Percentiles rank a stretch among this genome's conserved stretches.
These are phyloP conservation scores for Phragmatobia fuliginosa DNA, from an alignment of 2,888 invertebrate species.

Conservation along the genomic window DNA sequence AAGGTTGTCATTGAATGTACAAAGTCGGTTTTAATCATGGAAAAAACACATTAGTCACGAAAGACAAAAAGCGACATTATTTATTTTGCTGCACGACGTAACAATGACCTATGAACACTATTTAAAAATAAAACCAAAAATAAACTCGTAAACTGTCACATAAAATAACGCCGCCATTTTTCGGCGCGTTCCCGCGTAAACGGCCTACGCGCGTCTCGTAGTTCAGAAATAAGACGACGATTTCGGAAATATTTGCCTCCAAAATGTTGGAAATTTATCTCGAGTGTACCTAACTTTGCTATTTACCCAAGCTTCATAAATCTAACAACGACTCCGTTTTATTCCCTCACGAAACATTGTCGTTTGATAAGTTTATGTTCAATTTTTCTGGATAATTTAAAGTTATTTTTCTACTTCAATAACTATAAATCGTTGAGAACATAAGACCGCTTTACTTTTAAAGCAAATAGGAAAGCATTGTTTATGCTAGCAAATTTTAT, in stretches of 20 bases:
- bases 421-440: background rate
- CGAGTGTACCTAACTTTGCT: slow-evolving; percentile 35
- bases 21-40: background rate
- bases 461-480: background rate
- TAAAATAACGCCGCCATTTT: slow-evolving; percentile 41
- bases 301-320: slow-evolving; percentile 38
- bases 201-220: slow-evolving; percentile 37
- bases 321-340: slow-evolving; percentile 31
- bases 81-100: too few species aligned
- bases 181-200: slow-evolving; percentile 40
- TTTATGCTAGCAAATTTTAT: background rate
- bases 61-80: too few species aligned
- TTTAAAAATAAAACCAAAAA: slow-evolving; percentile 19
- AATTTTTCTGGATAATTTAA: slow-evolving; percentile 6
- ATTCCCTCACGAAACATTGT: slow-evolving; percentile 36
- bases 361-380: slow-evolving; percentile 31
- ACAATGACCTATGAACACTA: too few species aligned
- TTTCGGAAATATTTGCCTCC: slow-evolving; percentile 44
- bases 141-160: too few species aligned
- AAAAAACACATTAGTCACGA: background rate
- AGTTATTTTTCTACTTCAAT: background rate
- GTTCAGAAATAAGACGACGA: slow-evolving; percentile 29
- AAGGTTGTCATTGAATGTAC: too few species aligned
- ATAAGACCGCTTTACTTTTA: background rate
- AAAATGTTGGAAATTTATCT: slow-evolving; percentile 45